Percentiles rank a stretch among this genome's conserved stretches.
These are phyloP conservation scores for Meteorus sp. DNA, from an alignment of 1,140 invertebrate genomes.

Conservation along the genomic window DNA sequence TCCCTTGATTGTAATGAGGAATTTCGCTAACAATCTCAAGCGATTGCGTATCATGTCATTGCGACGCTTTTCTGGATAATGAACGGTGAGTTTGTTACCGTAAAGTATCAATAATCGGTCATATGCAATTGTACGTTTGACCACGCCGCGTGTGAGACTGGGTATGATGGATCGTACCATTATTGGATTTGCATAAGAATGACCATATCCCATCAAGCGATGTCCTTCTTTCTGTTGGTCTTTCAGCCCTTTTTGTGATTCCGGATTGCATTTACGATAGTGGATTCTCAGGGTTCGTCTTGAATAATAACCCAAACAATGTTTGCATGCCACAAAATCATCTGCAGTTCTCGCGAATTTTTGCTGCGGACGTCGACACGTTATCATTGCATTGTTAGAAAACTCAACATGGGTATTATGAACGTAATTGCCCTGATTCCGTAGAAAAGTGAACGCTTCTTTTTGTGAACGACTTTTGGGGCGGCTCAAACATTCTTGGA, in stretches of 20 bases:
- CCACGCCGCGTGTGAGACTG: constrained; percentile 22
- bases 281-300: constrained; percentile 9
- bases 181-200: constrained; percentile 13
- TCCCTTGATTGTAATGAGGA: constrained; percentile 25
- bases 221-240: not conserved
- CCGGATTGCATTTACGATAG: not conserved
- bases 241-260: not conserved
- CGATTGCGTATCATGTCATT: constrained; percentile 31
- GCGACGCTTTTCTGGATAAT: constrained; percentile 12
- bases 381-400: constrained; percentile 13
- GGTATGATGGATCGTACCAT: constrained; percentile 27
- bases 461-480: not conserved
- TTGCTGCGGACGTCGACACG: constrained; percentile 10
- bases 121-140: constrained; percentile 27
- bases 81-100: constrained; percentile 31
- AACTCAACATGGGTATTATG: constrained; percentile 25
- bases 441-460: constrained; percentile 7
- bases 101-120: constrained; percentile 32
- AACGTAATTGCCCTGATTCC: constrained; percentile 11
- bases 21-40: constrained; percentile 28
- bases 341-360: not conserved
- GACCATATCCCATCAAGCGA: constrained; percentile 6
- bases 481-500: constrained; percentile 4
- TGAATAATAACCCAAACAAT: constrained; percentile 2
- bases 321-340: constrained; percentile 2